Percentiles rank a stretch among this genome's conserved stretches.
phyloP scores from a whole-genome alignment of 2,113 vertebrate genomes.

The Pseudopipra pipra region DNA sequence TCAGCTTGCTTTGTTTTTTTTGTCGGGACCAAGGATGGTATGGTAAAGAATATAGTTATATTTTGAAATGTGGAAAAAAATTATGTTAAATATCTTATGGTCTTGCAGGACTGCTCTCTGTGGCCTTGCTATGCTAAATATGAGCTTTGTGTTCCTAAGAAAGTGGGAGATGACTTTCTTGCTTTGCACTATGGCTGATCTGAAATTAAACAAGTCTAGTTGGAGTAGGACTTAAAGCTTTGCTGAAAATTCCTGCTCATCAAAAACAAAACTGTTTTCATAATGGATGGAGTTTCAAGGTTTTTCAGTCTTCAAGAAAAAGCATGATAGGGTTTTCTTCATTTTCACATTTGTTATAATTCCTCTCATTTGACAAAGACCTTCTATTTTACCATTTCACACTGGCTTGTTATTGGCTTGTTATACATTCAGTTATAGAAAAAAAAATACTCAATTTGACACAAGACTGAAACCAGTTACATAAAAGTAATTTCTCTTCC shows the following conservation, averaged over 20 bases:
- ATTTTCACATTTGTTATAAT: neutral
- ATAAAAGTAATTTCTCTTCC: neutral
- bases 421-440: neutral
- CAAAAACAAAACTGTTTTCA: neutral
- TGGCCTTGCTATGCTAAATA: neutral
- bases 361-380: neutral
- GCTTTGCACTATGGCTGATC: neutral
- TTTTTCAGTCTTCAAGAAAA: neutral
- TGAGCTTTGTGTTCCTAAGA: neutral
- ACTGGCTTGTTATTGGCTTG: neutral
- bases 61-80: neutral
- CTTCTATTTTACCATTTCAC: neutral
- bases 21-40: neutral
- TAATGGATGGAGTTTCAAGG: neutral
- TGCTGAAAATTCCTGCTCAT: neutral
- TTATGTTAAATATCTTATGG: neutral
- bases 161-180: neutral
- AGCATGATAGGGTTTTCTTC: neutral
- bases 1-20: neutral
- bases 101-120: neutral
- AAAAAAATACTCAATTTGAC: neutral
- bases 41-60: neutral
- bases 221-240: neutral
- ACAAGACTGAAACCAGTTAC: neutral
- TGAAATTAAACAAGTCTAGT: neutral